Evolutionary conservation across 2,888 invertebrate species (phyloP), one percentile per base, ranked within the genome.

Genomic region (Melinaea menophilus): DNA sequence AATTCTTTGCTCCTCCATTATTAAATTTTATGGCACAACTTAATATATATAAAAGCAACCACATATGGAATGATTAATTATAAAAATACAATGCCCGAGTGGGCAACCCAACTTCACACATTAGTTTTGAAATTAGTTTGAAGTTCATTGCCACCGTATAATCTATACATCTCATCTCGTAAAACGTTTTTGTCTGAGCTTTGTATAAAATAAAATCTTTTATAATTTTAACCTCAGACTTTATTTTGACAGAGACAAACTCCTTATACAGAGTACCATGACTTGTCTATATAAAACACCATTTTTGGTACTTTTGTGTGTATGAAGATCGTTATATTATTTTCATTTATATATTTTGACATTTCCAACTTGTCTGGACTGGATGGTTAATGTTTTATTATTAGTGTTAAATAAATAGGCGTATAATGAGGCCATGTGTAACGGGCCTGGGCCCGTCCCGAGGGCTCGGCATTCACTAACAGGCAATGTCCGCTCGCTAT

Each of bases 91-190:
- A 22, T 22, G 47, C 58, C 61, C 62, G 31, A 61, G 48, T 55
- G 63, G 66, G 55, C 54, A 37, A 55, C 61, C 55, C 63, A 65
- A 60, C 57, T 59, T 55, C 65, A 64, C 64, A 67, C 45, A 58
- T 61, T 59, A 57, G 45, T 59, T 64, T 61, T 59, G 61, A 62
- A 61, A 64, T 64, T 48, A 62, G 59, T 68, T 55, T 64, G 58
- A 67, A 67, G 69, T 67, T 69, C 67, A 67, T 69, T 69, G 67
- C 65, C 69, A 67, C 61, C 59, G 34, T 55, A 62, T 61, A 62
- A 67, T 65, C 67, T 64, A 56, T 65, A 65, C 65, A 69, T 62
- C 63, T 62, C 67, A 22, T 54, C 64, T 58, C 63, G 51, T 59
- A 62, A 48, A 64, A 60, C 63, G 63, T 56, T 64, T 58, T 45